Evolutionary conservation across 2,888 invertebrate genomes (phyloP), one percentile per base, ranked within the genome.

Genomic region (Scotopteryx bipunctaria): DNA sequence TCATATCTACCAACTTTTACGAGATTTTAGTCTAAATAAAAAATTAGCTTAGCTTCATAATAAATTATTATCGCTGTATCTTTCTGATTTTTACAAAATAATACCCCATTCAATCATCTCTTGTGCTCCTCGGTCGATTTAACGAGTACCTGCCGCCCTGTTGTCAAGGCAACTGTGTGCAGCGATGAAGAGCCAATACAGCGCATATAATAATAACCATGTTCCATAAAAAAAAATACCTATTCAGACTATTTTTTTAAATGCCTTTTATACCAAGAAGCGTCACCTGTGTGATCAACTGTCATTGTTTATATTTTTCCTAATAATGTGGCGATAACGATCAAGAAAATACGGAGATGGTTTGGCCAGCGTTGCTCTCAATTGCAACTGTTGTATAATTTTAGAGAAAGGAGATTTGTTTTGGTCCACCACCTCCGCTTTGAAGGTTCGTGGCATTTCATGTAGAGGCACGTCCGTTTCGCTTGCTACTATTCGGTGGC

Each of bases 331-430:
- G 23, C n/a, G 8, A 5, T 14, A 13, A 15, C 15, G 6, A 40
- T 13, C 11, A 14, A 3, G 8, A 23, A 15, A n/a, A 8, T 13
- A 3, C 16, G 27, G 9, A 27, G 11, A 9, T 19, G 17, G 37
- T 31, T 41, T 69, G 61, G 67, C 69, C 66, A 67, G 64, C 67
- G 69, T 69, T 71, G 76, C 67, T 76, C 72, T 66, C 71, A 70
- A 76, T 76, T 71, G 76, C 68, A 71, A 81, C 77, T 79, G 82
- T 86, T 86, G 85, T 86, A 86, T 86, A 88, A 87, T 84, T 88
- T 86, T 83, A 86, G 86, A 87, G 87, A 89, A 87, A 86, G 87
- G 89, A 83, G 83, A 86, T 89, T 87, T 89, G 89, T 88, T 88
- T 88, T 89, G 86, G 86, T 87, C 86, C 81, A 77, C 82, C 84